Evolutionary conservation across 2,797 vertebrate species (phyloP).

Genomic region (Siniperca undulata): DNA sequence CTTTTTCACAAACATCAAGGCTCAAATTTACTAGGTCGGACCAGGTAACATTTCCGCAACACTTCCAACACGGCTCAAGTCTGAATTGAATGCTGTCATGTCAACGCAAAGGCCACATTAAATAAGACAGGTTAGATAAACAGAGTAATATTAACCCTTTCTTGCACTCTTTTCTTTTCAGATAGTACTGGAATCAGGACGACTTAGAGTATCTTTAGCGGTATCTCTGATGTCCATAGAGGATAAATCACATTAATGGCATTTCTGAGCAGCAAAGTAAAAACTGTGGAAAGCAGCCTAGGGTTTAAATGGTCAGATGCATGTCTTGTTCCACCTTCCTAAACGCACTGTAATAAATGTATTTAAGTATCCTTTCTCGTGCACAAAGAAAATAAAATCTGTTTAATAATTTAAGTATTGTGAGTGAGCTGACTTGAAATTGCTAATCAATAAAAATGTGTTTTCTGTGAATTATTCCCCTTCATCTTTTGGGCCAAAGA

Average conservation of each 20-base stretch:
- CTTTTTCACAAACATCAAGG: neutral
- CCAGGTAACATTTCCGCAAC: neutral
- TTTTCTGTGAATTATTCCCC: neutral
- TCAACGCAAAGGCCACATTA: neutral
- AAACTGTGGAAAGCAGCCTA: neutral
- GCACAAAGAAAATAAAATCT: neutral
- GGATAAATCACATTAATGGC: neutral
- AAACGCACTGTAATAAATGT: neutral
- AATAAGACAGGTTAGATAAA: neutral
- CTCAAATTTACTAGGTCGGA: neutral
- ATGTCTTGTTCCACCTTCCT: neutral
- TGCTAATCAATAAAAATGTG: neutral
- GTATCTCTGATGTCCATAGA: neutral
- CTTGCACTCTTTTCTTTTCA: rapidly evolving
- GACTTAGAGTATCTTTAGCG: no score
- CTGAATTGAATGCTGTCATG: neutral
- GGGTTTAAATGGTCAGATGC: neutral
- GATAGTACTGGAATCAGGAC: neutral
- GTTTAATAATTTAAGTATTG: neutral
- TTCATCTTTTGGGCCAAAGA: neutral
- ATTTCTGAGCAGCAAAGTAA: neutral
- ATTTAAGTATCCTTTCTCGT: neutral
- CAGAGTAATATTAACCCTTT: neutral
- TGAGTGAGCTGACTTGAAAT: neutral
- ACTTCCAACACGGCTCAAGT: neutral